Conservation (phyloP, 2,113 vertebrate species). For the Anser cygnoides region DNA sequence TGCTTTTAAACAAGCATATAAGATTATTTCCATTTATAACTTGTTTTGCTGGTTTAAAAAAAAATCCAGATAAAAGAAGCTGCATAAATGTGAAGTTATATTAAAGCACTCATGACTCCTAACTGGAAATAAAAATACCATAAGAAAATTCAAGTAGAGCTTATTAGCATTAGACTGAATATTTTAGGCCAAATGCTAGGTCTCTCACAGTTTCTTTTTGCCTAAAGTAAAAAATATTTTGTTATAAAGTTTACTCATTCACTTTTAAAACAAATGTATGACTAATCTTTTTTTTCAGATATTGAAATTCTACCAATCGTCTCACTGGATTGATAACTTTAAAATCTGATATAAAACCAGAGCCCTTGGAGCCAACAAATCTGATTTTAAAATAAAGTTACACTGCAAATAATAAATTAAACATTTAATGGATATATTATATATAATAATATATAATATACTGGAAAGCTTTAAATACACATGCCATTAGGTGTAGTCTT, state of each 20-base stretch:
- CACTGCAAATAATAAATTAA: background rate
- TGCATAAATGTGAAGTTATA: background rate
- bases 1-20: background rate
- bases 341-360: background rate
- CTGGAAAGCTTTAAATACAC: background rate
- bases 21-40: background rate
- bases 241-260: background rate
- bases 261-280: background rate
- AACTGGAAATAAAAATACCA: background rate
- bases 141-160: background rate
- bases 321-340: background rate
- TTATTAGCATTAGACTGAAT: background rate
- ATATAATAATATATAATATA: background rate
- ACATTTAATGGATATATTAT: background rate
- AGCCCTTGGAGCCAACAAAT: background rate
- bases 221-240: background rate
- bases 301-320: background rate
- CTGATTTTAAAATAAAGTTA: background rate
- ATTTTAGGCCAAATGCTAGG: background rate
- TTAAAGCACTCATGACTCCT: background rate
- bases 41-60: background rate
- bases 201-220: background rate
- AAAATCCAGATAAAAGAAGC: background rate
- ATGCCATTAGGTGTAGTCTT: background rate
- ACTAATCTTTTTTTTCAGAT: background rate